Conservation (phyloP, 2,888 invertebrate species). For the Stegophylla sp. region DNA sequence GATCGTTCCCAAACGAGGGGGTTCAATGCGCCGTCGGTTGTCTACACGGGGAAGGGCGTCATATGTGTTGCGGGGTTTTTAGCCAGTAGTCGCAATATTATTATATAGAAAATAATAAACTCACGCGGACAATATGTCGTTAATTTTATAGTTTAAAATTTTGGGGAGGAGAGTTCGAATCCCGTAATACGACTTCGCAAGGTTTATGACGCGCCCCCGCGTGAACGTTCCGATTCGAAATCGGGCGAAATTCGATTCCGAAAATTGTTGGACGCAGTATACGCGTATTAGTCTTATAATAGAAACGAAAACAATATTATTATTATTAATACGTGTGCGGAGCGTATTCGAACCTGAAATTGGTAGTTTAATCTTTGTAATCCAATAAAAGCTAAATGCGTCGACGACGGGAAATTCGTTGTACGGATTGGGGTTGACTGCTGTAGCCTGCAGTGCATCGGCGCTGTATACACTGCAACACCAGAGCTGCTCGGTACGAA, state of each 20-base stretch:
- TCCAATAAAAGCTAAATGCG: conserved; percentile 41
- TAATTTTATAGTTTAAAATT: too few relatives aligned
- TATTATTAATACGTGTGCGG: not conserved
- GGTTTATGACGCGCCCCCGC: too few relatives aligned
- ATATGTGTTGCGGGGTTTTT: too few relatives aligned
- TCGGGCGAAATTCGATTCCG: conserved; percentile 14
- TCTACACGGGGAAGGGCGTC: too few relatives aligned
- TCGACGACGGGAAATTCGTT: conserved; percentile 32
- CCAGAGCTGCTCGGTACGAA: not conserved
- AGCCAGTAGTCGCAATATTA: too few relatives aligned
- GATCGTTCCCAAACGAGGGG: too few relatives aligned
- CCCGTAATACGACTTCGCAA: too few relatives aligned
- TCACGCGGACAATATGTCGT: too few relatives aligned
- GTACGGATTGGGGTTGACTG: not conserved
- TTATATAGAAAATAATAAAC: too few relatives aligned
- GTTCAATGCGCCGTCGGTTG: too few relatives aligned
- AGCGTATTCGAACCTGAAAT: not conserved
- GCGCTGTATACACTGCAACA: too few relatives aligned
- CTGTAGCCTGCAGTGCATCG: not conserved
- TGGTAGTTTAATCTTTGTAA: conserved; percentile 34
- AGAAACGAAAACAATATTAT: conserved; percentile 17
- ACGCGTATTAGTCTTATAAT: not conserved
- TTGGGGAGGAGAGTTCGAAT: too few relatives aligned
- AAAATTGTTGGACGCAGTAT: not conserved
- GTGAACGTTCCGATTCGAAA: not conserved